Percentiles rank a stretch among this genome's conserved stretches.
Conservation (phyloP, 2,113 vertebrate species). For the Anarrhichthys ocellatus region DNA sequence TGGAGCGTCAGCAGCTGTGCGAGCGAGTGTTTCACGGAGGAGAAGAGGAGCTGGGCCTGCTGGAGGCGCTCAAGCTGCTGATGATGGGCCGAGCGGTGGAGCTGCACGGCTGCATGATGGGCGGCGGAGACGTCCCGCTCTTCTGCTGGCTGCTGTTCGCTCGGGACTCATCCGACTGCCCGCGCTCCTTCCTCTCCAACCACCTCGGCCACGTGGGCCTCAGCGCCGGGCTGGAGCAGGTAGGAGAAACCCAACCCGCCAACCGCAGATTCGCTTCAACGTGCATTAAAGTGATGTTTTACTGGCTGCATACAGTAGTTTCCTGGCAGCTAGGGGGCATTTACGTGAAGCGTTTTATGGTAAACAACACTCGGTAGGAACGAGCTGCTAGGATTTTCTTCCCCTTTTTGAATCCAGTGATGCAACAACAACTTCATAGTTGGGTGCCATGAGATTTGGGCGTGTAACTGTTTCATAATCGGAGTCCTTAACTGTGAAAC, state of each 20-base stretch:
- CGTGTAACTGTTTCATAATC: background rate
- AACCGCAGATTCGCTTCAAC: background rate
- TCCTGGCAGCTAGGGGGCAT: background rate
- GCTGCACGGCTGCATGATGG: slow-evolving; percentile 86
- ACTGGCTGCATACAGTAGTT: background rate
- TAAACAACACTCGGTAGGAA: background rate
- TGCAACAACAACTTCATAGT: background rate
- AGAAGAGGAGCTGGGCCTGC: slow-evolving; percentile 91
- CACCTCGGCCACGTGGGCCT: slow-evolving; percentile 94
- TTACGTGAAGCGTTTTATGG: background rate
- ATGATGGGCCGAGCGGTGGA: slow-evolving; percentile 91
- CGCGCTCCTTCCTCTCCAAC: slow-evolving; percentile 91
- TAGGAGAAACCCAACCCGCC: slow-evolving; percentile 61
- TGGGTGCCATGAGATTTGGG: background rate
- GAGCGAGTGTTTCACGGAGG: slow-evolving; percentile 89
- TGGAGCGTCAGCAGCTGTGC: slow-evolving; percentile 86
- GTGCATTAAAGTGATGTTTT: background rate
- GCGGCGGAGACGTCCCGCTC: slow-evolving; percentile 89
- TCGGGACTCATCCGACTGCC: slow-evolving; percentile 91
- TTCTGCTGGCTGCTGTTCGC: slow-evolving; percentile 97
- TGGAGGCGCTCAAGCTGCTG: slow-evolving; percentile 95
- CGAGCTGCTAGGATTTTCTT: background rate
- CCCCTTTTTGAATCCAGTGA: background rate
- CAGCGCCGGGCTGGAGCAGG: slow-evolving; percentile 95
- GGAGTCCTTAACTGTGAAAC: slow-evolving; percentile 25